phyloP scores from a whole-genome alignment of 2,113 vertebrate genomes.

The Syngnathoides biaculeatus region DNA sequence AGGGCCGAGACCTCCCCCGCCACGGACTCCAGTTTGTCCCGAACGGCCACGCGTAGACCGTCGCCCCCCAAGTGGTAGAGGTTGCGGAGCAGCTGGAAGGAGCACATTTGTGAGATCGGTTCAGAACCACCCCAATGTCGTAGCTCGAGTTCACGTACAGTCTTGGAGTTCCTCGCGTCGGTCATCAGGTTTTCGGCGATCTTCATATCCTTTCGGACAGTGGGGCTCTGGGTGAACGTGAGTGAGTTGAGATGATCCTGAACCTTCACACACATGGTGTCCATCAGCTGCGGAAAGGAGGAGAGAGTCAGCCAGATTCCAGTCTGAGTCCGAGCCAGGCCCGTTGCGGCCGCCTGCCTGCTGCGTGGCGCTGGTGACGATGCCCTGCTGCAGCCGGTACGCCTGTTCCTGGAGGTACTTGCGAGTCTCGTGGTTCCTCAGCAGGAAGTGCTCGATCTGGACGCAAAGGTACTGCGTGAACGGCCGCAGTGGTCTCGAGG shows the following conservation, averaged over 20 bases:
- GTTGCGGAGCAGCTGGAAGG: constrained; percentile 83
- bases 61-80: constrained; percentile 83
- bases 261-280: constrained; percentile 92
- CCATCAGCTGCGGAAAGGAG: constrained; percentile 81
- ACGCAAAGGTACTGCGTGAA: neutral
- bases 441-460: constrained; percentile 94
- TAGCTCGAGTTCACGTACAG: constrained; percentile 59
- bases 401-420: constrained; percentile 94
- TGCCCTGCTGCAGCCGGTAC: constrained; percentile 94
- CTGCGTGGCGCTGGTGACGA: constrained; percentile 92
- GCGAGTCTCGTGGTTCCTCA: constrained; percentile 94
- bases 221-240: constrained; percentile 72
- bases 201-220: constrained; percentile 86
- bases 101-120: neutral
- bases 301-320: neutral
- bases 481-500: neutral
- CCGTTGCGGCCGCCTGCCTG: constrained; percentile 81
- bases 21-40: constrained; percentile 89
- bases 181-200: constrained; percentile 84
- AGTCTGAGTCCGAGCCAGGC: neutral
- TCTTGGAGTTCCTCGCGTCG: constrained; percentile 94
- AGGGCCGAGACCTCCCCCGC: constrained; percentile 87
- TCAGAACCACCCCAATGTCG: neutral
- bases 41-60: constrained; percentile 78
- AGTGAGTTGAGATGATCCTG: constrained; percentile 98